Base-by-base conservation (phyloP, 2,888 invertebrate genomes). In the Lepidocyrtinus sp. region DNA sequence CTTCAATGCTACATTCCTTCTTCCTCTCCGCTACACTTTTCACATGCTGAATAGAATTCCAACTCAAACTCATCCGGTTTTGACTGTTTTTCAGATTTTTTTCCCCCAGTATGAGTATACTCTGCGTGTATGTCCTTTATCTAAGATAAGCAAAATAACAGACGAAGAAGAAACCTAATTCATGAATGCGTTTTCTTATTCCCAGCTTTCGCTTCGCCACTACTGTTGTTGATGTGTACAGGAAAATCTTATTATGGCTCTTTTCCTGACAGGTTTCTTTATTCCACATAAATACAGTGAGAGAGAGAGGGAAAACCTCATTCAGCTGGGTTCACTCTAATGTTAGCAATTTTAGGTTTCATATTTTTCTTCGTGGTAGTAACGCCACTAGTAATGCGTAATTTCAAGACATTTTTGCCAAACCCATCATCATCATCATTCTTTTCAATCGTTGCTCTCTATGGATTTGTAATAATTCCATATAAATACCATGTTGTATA, bases 211-310 rank as follows among this genome's bases (percentile, higher is more conserved):
- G 63, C 62, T 75, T 69, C 69, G 67, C n/a, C n/a, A 75, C 75
- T 75, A 25, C 74, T 75, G 75, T 75, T 67, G 75, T 75, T 75
- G 75, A 75, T 75, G 68, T 75, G 75, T 75, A 75, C 75, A 61
- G 68, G 68, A 75, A 68, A 75, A 75, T 75, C 75, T 75, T 67
- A 75, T 75, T 75, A 75, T 75, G 68, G 61, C 22, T 27, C 61
- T 75, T 74, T 75, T 75, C 61, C 68, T 75, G 75, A 75, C 75
- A 68, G 59, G 75, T 61, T 68, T 68, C n/a, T 74, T 55, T 74
- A 15, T 75, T 25, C 7, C n/a, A n/a, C n/a, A n/a, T n/a, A n/a
- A n/a, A n/a, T n/a, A n/a, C n/a, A n/a, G n/a, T n/a, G n/a, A n/a
- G n/a, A n/a, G n/a, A n/a, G n/a, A n/a, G n/a, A n/a, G 24, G 1